Evolutionary conservation across 2,797 vertebrate genomes (phyloP), one percentile per base, ranked within the genome.

Genomic region (Hyperoplus immaculatus): DNA sequence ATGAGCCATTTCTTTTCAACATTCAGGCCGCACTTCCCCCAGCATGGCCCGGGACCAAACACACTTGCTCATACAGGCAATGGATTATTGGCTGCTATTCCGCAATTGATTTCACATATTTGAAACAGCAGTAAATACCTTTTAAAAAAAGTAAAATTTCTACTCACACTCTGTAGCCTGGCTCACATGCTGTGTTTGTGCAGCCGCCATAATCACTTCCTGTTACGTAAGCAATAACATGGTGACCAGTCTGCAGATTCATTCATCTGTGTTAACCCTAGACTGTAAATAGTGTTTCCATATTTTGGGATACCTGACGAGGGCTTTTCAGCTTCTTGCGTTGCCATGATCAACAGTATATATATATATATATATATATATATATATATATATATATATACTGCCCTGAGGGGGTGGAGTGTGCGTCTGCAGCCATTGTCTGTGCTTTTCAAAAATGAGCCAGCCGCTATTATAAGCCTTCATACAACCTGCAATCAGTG

Each of bases 401-500:
- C 14, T 6, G 8, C 43, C 13, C 29, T 39, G 75, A 45, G 38
- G 66, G 72, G 8, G n/a, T 65, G 2, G 4, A 14, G 8, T 29
- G 62, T 58, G 56, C 12, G 36, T 58, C 43, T 61, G 39, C 53
- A 47, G 57, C 43, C 18, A 11, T 16, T 66, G 46, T 77, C 13
- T 1, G 60, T 47, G 69, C 62, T 72, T 83, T 70, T 67, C 29
- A 51, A 39, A 62, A 61, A 12, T 39, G 45, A 80, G 18, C 11
- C 50, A 15, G 45, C 13, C 45, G 55, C 42, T 72, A 60, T 77
- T 53, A 82, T 82, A 55, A 18, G 54, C 50, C 11, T 42, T 70
- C 68, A 68, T 50, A 56, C 56, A 62, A 16, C n/a, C 64, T 80
- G 63, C 59, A 65, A 46, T 75, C 67, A 68, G 66, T 15, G 45